phyloP scores from a whole-genome alignment of 2,888 invertebrate genomes.

The Lasius platythorax region DNA sequence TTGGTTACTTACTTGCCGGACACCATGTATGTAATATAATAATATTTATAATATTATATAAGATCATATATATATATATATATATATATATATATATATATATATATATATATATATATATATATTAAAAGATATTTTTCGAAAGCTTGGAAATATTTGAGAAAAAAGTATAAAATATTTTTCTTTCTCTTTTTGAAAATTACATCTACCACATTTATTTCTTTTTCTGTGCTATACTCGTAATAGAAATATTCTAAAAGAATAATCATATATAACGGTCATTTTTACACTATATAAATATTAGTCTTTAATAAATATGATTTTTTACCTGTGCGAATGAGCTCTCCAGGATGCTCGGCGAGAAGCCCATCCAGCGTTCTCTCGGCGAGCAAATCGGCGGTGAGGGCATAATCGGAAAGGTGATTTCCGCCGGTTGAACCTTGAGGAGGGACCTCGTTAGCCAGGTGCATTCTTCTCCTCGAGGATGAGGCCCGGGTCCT shows the following conservation, averaged over 20 bases:
- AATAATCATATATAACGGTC: neutral
- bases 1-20: no score
- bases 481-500: constrained; percentile 81
- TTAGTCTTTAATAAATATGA: neutral
- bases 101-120: neutral
- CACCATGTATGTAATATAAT: no score
- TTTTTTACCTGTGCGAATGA: constrained; percentile 93
- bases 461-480: constrained; percentile 90
- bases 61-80: neutral
- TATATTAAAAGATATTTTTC: neutral
- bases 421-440: constrained; percentile 79
- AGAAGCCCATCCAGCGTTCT: constrained; percentile 94
- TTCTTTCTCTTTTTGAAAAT: neutral
- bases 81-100: neutral
- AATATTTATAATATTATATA: no score
- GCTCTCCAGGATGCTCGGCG: constrained; percentile 96
- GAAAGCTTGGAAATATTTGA: neutral
- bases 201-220: neutral
- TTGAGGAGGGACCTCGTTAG: constrained; percentile 91
- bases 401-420: constrained; percentile 89
- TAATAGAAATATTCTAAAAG: neutral
- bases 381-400: constrained; percentile 94
- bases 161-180: neutral
- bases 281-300: neutral
- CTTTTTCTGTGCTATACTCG: neutral